These are phyloP conservation scores for Vicugna pacos DNA, from an alignment of 2,113 vertebrate genomes.

Conservation along the genomic window DNA sequence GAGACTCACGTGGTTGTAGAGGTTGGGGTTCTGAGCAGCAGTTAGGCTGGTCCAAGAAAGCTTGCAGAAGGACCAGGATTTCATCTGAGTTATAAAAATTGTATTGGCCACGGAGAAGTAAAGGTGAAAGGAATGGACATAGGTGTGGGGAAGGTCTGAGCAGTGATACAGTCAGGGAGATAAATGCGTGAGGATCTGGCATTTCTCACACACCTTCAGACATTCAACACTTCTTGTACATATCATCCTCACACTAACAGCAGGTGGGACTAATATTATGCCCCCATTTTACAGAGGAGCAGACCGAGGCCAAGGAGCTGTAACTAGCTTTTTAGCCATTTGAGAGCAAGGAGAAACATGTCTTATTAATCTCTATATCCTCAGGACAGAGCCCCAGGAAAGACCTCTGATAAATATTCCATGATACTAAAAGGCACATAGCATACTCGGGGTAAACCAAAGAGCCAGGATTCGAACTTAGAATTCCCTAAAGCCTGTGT, in stretches of 20 bases:
- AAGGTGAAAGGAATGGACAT: not conserved
- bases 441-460: no score
- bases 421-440: not conserved
- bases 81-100: not conserved
- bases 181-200: not conserved
- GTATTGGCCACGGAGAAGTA: not conserved
- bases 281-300: not conserved
- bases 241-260: not conserved
- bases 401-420: not conserved
- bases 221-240: not conserved
- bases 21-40: not conserved
- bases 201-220: not conserved
- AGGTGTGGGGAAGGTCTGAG: not conserved
- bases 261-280: not conserved
- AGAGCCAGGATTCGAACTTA: not conserved
- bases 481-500: not conserved
- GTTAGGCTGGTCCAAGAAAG: not conserved
- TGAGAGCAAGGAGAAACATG: not conserved
- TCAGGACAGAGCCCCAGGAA: not conserved
- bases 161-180: not conserved
- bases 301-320: not conserved
- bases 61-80: not conserved
- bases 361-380: not conserved
- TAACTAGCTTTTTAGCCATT: not conserved
- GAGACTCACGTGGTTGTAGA: not conserved